Evolutionary conservation across 2,113 vertebrate species (phyloP).

Genomic region (Lepisosteus osseus): DNA sequence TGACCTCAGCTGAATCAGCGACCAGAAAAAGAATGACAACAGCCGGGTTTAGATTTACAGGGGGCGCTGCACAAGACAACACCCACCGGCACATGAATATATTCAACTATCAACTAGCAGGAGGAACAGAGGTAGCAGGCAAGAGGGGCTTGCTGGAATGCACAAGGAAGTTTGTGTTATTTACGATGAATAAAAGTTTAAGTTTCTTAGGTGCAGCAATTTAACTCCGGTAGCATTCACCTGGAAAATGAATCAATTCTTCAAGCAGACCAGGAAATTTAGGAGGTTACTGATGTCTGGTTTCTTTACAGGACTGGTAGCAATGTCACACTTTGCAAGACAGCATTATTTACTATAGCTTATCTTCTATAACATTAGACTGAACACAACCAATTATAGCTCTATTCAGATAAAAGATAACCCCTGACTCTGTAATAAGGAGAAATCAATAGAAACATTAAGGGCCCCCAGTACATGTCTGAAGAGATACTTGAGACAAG

Average conservation of each 20-base stretch:
- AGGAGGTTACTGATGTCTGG: not conserved
- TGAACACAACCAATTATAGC: conserved; percentile 12
- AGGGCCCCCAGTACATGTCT: conserved; percentile 6
- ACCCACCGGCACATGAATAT: too few relatives aligned
- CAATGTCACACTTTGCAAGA: not conserved
- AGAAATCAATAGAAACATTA: conserved; percentile 20
- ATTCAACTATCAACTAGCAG: too few relatives aligned
- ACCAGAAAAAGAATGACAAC: too few relatives aligned
- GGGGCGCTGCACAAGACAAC: too few relatives aligned
- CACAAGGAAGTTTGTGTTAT: too few relatives aligned
- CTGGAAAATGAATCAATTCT: not conserved
- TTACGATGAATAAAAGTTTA: too few relatives aligned
- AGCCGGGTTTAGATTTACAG: too few relatives aligned
- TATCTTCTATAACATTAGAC: conserved; percentile 2
- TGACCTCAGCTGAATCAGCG: too few relatives aligned
- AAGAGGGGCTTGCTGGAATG: too few relatives aligned
- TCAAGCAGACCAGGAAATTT: not conserved
- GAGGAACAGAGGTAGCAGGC: too few relatives aligned
- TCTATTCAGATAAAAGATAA: conserved; percentile 23
- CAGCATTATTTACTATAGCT: not conserved
- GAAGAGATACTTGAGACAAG: not conserved
- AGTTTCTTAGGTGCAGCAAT: too few relatives aligned
- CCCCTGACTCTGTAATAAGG: conserved; percentile 16
- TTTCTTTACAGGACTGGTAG: not conserved
- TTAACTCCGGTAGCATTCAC: not conserved